A percentile compares a stretch with the other conserved stretches of the same genome.
phyloP scores from a whole-genome alignment of 1,140 invertebrate genomes.

The Drosophila azteca region DNA sequence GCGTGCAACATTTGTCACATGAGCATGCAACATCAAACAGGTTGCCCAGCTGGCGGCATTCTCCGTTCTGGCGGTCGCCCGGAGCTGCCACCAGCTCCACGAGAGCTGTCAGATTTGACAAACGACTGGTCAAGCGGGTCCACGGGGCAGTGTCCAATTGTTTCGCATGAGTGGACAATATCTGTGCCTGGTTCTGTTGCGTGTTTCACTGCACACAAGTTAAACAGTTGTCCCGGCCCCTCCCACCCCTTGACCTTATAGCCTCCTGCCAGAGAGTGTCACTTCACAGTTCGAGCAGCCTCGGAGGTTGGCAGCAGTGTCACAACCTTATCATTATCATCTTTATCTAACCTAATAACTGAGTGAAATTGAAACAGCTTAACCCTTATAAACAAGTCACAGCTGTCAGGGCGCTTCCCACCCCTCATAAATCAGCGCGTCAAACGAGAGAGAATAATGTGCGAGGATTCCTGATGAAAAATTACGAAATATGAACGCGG shows the following conservation, averaged over 20 bases:
- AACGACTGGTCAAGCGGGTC: conserved; percentile 59
- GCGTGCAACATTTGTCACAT: conserved; percentile 49
- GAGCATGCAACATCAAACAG: conserved; percentile 60
- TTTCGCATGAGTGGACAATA: conserved; percentile 59
- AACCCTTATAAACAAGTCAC: conserved; percentile 73
- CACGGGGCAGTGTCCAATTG: conserved; percentile 46
- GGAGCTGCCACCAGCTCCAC: conserved; percentile 21
- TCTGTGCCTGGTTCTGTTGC: conserved; percentile 5
- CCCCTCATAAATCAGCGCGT: conserved; percentile 68
- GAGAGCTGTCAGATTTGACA: conserved; percentile 69
- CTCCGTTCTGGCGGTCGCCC: conserved; percentile 22
- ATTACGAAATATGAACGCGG: conserved; percentile 71
- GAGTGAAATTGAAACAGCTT: conserved; percentile 79
- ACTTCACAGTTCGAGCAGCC: conserved; percentile 35
- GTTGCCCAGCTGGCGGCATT: conserved; percentile 63
- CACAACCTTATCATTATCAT: conserved; percentile 78
- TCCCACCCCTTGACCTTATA: background rate
- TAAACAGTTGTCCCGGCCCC: conserved; percentile 56
- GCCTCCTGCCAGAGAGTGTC: background rate
- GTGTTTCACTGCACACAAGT: conserved; percentile 63
- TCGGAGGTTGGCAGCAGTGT: conserved; percentile 46
- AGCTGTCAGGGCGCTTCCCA: conserved; percentile 59
- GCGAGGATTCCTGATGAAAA: conserved; percentile 59
- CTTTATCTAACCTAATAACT: conserved; percentile 74
- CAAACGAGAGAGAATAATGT: conserved; percentile 46